Base-by-base conservation (phyloP, 2,888 invertebrate genomes). In the Agapostemon virescens region DNA sequence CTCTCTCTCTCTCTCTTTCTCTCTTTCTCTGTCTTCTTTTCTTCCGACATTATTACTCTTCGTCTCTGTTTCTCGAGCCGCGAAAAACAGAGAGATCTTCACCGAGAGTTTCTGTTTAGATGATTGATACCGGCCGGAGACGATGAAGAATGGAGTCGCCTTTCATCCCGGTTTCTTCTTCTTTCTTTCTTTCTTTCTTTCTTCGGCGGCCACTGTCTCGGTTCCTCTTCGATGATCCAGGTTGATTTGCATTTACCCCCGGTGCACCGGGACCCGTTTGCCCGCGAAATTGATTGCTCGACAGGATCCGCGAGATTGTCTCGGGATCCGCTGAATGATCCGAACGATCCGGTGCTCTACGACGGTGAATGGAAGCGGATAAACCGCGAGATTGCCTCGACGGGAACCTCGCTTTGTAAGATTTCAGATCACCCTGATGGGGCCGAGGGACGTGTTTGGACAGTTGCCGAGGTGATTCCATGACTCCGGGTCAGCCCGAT, bases 11-110 rank as follows among this genome's bases (percentile, higher is more conserved):
- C 23, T 74, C 61, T 2, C 61, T 23, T 33, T 74, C 61, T 2
- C 61, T 23, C 26, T 6, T 52, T 15, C 52, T 69, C 23, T 45
- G 26, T 26, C 30, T 40, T n/a, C 40, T 11, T 38, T 40, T 61
- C 58, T 70, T 40, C 26, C 26, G 75, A 61, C 74, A 52, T 80
- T 82, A 80, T 82, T 80, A 82, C 73, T 82, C 82, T 77, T 82
- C 80, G 26, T 55, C 58, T 80, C 82, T 82, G 82, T 82, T 73
- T 80, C 77, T 66, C 71, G 45, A 69, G 33, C 61, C 33, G 49
- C 49, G 72, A 73, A 82, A 81, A 81, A 55, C 75, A 74, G 79
- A 36, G n/a, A 33, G 33, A 63, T 36, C 42, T 68, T 63, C 36
- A 20, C 36, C 20, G 63, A 30, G 64, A 52, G 66, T 33, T 36